Evolutionary conservation across 2,113 vertebrate genomes (phyloP).

Genomic region (Sisor rabdophorus): DNA sequence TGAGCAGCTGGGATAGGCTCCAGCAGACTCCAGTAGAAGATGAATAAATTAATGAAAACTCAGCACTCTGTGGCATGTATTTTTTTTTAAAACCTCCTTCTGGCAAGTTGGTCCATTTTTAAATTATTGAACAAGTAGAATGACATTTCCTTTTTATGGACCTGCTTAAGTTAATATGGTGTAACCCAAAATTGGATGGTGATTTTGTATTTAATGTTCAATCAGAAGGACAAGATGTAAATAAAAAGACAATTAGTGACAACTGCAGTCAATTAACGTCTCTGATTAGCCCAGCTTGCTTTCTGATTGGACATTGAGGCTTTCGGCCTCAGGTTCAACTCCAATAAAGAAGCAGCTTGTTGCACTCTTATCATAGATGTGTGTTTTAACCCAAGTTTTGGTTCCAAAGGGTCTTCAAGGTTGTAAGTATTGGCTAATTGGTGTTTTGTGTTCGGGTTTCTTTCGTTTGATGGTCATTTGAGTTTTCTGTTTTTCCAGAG

Average conservation of each 20-base stretch:
- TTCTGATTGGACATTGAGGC: neutral
- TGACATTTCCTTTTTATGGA: too few relatives aligned
- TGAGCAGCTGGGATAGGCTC: too few relatives aligned
- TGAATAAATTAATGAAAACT: too few relatives aligned
- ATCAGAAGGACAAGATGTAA: too few relatives aligned
- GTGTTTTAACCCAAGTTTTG: neutral
- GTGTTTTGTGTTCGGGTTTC: fast-evolving
- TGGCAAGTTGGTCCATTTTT: too few relatives aligned
- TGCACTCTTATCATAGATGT: fast-evolving
- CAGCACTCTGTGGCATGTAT: too few relatives aligned
- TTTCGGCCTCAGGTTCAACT: neutral
- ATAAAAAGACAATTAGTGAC: too few relatives aligned
- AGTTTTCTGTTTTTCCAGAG: neutral
- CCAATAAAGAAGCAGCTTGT: neutral
- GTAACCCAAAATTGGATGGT: too few relatives aligned
- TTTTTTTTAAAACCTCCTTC: too few relatives aligned
- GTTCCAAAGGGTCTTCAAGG: neutral
- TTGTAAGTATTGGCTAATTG: neutral
- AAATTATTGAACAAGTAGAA: too few relatives aligned
- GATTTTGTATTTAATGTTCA: neutral
- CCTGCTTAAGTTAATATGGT: too few relatives aligned
- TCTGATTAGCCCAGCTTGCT: neutral
- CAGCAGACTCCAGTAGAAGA: too few relatives aligned
- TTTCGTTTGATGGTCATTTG: neutral
- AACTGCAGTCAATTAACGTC: neutral